Base-by-base conservation (phyloP, 1,140 invertebrate species). In the Ooceraea biroi region DNA sequence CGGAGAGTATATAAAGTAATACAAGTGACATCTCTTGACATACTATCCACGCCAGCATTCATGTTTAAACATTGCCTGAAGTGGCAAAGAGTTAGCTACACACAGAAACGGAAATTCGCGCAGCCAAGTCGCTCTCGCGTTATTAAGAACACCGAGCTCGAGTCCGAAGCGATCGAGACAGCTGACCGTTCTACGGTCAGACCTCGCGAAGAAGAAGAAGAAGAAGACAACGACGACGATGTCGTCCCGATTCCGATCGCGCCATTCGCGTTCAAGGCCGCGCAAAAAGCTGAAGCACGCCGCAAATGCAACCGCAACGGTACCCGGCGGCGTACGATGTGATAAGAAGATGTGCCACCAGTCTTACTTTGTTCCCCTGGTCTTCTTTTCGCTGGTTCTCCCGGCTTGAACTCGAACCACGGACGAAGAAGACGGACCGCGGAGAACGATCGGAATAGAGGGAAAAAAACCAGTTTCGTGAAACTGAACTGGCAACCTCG, bases 271-370 rank as follows among this genome's bases (percentile, higher is more conserved):
- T 89, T 89, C 89, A 91, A 91, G 90, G 89, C 83, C 88, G 80
- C 66, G 85, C 72, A 88, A 89, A 90, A 90, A 89, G 82, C 52
- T 63, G 61, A 78, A 60, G 83, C 80, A 78, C 82, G 86, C 85
- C 82, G 88, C 82, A 87, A 89, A 89, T 84, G 87, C 89, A 83
- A 88, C 85, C 84, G 55, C 90, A 91, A 90, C 90, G 89, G 90
- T 89, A 91, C 85, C 88, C 82, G 66, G 65, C 88, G 83, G 78
- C 77, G 73, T 85, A 82, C 68, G 84, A 85, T 63, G 41, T 76
- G 87, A 88, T 88, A 85, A 85, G 72, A 82, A 85, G 83, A 83
- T 74, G 76, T 83, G 85, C 87, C 85, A 55, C 74, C 82, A 41
- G 52, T 78, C 44, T 71, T 83, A 84, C 82, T 69, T 76, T 69